phyloP scores from a whole-genome alignment of 2,797 vertebrate species.

The Leptodactylus fallax region DNA sequence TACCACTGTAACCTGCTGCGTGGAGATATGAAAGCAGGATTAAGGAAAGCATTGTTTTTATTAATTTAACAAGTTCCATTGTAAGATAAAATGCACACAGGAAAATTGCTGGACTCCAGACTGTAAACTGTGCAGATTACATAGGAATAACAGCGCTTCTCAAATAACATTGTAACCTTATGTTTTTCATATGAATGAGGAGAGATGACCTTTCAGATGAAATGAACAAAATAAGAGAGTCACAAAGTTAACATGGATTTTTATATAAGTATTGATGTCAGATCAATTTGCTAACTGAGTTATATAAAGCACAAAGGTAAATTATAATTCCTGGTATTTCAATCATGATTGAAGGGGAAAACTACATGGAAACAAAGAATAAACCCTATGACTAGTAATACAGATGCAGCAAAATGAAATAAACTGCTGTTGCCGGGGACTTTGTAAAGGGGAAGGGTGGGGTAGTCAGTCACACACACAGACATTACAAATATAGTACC shows the following conservation, averaged over 20 bases:
- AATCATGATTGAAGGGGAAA: constrained; percentile 12
- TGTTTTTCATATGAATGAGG: constrained; percentile 49
- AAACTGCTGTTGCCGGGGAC: background rate
- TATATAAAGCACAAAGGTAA: constrained; percentile 15
- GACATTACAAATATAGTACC: too few relatives aligned
- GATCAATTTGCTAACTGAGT: constrained; percentile 53
- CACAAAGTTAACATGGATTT: constrained; percentile 55
- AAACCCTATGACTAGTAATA: constrained; percentile 7
- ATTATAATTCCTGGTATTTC: constrained; percentile 34
- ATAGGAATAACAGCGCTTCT: constrained; percentile 52
- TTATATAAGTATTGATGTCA: constrained; percentile 54
- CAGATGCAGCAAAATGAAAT: background rate
- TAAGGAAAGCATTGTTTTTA: constrained; percentile 60
- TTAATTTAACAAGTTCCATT: constrained; percentile 60
- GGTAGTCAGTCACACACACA: background rate
- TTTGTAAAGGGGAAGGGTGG: background rate
- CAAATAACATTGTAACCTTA: constrained; percentile 56
- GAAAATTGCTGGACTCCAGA: constrained; percentile 55
- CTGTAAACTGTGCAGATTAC: constrained; percentile 58
- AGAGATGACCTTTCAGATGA: constrained; percentile 58
- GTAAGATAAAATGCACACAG: constrained; percentile 55
- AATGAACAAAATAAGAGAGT: constrained; percentile 39
- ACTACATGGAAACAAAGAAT: constrained; percentile 22
- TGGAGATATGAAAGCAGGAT: constrained; percentile 60
- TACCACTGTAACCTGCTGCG: constrained; percentile 56